phyloP scores from a whole-genome alignment of 2,113 vertebrate species.

The Ariopsis seemanni region DNA sequence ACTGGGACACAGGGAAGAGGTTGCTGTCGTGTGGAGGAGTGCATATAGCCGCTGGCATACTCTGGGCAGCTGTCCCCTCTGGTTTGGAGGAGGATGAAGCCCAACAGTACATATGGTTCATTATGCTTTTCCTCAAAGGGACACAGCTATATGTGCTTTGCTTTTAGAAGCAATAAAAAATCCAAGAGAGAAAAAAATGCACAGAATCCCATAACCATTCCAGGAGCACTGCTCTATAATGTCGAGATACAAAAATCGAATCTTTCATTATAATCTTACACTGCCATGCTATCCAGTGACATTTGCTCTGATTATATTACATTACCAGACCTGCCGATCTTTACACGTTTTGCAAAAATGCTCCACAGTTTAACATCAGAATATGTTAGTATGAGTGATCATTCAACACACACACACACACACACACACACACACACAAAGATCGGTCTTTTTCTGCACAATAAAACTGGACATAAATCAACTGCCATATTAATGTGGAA shows the following conservation, averaged over 20 bases:
- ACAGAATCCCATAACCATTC: neutral
- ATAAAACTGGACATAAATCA: neutral
- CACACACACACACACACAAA: neutral
- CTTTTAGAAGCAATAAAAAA: neutral
- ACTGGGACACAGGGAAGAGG: neutral
- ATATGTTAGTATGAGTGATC: neutral
- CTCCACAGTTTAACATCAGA: neutral
- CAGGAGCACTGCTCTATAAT: neutral
- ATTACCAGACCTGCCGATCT: neutral
- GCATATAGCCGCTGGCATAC: neutral
- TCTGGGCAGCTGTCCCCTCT: neutral
- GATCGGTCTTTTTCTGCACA: neutral
- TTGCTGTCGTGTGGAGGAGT: neutral
- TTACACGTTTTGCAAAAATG: neutral
- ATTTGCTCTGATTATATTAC: neutral
- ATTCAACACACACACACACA: neutral
- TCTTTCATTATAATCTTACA: neutral
- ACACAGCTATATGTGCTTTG: neutral
- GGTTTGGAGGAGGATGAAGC: slow-evolving; percentile 2
- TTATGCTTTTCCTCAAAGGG: neutral
- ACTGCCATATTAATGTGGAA: too few relatives aligned
- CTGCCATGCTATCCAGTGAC: neutral
- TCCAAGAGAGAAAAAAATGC: neutral
- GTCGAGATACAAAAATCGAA: neutral
- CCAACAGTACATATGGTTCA: neutral